A percentile compares a stretch with the other conserved stretches of the same genome.
These are phyloP conservation scores for Nineta flava DNA, from an alignment of 2,888 invertebrate genomes.

Conservation along the genomic window DNA sequence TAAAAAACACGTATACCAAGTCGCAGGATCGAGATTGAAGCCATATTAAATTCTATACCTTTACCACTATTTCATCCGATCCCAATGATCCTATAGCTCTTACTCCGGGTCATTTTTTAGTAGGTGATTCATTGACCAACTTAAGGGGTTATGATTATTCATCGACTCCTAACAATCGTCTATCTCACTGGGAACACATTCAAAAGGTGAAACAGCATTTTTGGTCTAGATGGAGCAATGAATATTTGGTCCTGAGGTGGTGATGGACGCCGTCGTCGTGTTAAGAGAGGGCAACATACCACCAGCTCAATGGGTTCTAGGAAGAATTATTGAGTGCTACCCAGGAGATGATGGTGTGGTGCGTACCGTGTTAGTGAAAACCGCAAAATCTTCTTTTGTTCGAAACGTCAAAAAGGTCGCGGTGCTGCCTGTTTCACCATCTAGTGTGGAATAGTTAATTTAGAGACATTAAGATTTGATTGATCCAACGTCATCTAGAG, in stretches of 20 bases:
- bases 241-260: slow-evolving; percentile 9
- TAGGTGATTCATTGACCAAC: slow-evolving; percentile 11
- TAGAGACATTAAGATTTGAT: too few species aligned
- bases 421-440: slow-evolving; percentile 6
- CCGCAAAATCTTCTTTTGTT: slow-evolving; percentile 9
- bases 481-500: too few species aligned
- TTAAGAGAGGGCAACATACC: slow-evolving; percentile 12
- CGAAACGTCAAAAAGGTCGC: slow-evolving; percentile 11
- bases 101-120: slow-evolving; percentile 11
- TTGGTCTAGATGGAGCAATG: slow-evolving; percentile 11
- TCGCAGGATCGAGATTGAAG: slow-evolving; percentile 9
- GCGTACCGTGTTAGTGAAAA: slow-evolving; percentile 13
- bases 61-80: slow-evolving; percentile 8
- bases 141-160: slow-evolving; percentile 4
- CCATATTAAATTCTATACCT: slow-evolving; percentile 12
- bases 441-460: not conserved
- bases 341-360: slow-evolving; percentile 14
- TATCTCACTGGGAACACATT: slow-evolving; percentile 11
- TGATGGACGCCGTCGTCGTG: slow-evolving; percentile 10
- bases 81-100: slow-evolving; percentile 7
- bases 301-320: slow-evolving; percentile 14
- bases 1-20: slow-evolving; percentile 2
- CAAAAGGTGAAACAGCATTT: slow-evolving; percentile 12
- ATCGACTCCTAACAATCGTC: slow-evolving; percentile 8
- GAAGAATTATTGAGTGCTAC: slow-evolving; percentile 12